Evolutionary conservation across 2,113 vertebrate species (phyloP).

Genomic region (Cavia porcellus): DNA sequence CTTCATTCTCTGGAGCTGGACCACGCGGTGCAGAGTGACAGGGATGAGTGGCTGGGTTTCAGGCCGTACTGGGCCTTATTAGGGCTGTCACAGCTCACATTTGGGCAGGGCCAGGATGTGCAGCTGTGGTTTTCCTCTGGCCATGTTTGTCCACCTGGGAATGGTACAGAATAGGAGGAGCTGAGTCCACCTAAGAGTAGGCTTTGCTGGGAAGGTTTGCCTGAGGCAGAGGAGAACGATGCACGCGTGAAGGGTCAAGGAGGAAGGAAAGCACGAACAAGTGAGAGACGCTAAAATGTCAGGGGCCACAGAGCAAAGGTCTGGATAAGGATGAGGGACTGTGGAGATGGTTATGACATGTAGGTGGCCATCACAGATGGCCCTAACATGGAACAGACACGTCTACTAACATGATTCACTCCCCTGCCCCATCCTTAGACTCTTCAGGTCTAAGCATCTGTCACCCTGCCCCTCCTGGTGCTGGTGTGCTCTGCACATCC

Average conservation of each 20-base stretch:
- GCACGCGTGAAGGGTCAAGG: background rate
- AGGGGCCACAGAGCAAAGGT: background rate
- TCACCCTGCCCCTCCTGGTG: background rate
- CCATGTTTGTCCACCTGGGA: background rate
- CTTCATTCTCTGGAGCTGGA: fast-evolving
- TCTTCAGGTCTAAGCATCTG: background rate
- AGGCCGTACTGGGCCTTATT: background rate
- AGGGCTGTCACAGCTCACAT: background rate
- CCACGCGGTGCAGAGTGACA: background rate
- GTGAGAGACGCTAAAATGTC: background rate
- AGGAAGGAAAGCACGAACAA: background rate
- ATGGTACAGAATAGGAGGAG: background rate
- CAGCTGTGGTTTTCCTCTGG: background rate
- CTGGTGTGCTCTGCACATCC: too few species aligned
- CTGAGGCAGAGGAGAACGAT: background rate
- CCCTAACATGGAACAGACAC: background rate
- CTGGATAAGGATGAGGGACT: background rate
- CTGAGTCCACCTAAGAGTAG: background rate
- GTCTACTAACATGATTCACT: background rate
- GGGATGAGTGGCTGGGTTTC: background rate
- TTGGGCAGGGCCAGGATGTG: background rate
- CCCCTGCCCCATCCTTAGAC: background rate
- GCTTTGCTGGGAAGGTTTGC: background rate
- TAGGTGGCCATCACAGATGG: background rate
- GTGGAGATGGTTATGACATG: background rate